phyloP scores from a whole-genome alignment of 2,113 vertebrate species.

The Anarhynchus alexandrinus region DNA sequence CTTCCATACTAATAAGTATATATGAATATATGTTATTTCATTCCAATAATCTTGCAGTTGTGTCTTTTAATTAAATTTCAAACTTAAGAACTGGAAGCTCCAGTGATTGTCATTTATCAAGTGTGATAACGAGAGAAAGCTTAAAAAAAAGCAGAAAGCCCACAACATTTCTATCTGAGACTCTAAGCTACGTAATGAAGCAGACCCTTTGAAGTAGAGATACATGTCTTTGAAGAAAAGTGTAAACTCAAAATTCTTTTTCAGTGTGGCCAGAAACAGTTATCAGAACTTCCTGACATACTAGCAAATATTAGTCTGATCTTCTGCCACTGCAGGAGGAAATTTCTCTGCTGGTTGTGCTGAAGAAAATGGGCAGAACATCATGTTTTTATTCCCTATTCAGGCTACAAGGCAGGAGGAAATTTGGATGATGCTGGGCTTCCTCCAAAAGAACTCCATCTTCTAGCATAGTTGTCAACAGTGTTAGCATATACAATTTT shows the following conservation, averaged over 20 bases:
- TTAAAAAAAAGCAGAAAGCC: accelerated
- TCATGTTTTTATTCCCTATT: background rate
- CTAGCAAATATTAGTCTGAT: background rate
- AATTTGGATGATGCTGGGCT: background rate
- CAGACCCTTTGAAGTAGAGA: background rate
- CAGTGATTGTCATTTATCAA: background rate
- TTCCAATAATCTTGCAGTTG: background rate
- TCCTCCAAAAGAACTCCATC: background rate
- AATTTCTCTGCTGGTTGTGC: background rate
- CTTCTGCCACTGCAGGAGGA: background rate
- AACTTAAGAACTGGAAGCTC: background rate
- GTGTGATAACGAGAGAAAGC: background rate
- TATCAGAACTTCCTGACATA: background rate
- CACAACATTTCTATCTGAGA: background rate
- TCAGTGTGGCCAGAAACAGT: background rate
- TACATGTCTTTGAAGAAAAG: background rate
- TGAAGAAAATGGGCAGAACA: background rate
- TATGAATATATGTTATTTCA: background rate
- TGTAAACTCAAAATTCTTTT: background rate
- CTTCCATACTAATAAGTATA: background rate
- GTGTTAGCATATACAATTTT: background rate
- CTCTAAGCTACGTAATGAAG: background rate
- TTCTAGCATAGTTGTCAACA: background rate
- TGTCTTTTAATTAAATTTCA: background rate
- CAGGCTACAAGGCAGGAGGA: background rate